Evolutionary conservation across 2,797 vertebrate genomes (phyloP).

Genomic region (Eurystomus glaucurus): DNA sequence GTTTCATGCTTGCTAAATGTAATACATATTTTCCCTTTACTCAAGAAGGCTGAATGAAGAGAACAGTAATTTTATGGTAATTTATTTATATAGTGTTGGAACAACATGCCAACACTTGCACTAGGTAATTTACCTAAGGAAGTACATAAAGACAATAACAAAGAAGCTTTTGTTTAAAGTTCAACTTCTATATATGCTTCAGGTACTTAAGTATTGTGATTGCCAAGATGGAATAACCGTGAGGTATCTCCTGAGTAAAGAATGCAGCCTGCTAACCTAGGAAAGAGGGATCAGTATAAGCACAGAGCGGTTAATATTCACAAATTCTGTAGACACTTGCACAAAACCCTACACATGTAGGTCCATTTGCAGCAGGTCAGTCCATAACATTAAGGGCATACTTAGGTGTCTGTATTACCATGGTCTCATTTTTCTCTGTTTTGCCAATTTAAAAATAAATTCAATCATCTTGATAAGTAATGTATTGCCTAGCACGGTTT

Average conservation of each 20-base stretch:
- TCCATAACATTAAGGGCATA: neutral
- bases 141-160: neutral
- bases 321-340: neutral
- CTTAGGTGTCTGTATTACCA: neutral
- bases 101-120: neutral
- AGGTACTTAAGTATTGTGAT: neutral
- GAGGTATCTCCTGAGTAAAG: neutral
- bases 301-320: neutral
- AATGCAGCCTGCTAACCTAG: neutral
- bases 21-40: neutral
- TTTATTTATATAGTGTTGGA: neutral
- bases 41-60: neutral
- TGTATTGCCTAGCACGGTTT: neutral
- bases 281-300: neutral
- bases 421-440: neutral
- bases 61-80: neutral
- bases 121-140: neutral
- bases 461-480: neutral
- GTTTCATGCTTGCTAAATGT: neutral
- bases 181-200: neutral
- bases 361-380: neutral
- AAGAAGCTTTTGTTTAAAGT: neutral
- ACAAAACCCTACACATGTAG: neutral
- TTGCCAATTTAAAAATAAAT: neutral
- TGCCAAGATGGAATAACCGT: neutral